A percentile compares a stretch with the other conserved stretches of the same genome.
These are phyloP conservation scores for Troides helena DNA, from an alignment of 2,888 invertebrate genomes.

Conservation along the genomic window DNA sequence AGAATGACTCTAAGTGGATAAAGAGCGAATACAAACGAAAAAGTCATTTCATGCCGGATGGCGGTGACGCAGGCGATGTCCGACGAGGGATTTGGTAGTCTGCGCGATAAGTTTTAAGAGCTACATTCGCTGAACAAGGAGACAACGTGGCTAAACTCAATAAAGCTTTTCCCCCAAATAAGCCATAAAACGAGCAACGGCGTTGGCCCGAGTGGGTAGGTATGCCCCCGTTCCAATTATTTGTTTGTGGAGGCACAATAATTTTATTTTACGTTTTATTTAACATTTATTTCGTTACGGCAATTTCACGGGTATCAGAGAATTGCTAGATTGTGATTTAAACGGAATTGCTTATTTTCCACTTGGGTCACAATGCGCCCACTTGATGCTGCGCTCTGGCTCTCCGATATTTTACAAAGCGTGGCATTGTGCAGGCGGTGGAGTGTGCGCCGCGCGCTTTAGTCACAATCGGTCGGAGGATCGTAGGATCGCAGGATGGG, in stretches of 20 bases:
- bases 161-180: constrained; percentile 80
- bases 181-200: constrained; percentile 78
- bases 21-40: constrained; percentile 79
- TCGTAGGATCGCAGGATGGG: too few relatives aligned
- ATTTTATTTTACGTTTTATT: constrained; percentile 81
- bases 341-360: constrained; percentile 79
- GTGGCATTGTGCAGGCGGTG: constrained; percentile 67
- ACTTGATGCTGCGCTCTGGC: constrained; percentile 59
- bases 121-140: constrained; percentile 52
- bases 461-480: constrained; percentile 42
- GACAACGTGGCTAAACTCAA: constrained; percentile 75
- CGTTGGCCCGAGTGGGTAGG: constrained; percentile 59
- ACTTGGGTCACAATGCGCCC: constrained; percentile 64
- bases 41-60: constrained; percentile 77
- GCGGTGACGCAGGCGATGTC: constrained; percentile 59
- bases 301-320: constrained; percentile 80
- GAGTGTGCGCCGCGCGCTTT: constrained; percentile 44
- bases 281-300: constrained; percentile 81
- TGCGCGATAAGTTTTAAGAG: constrained; percentile 49
- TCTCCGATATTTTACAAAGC: constrained; percentile 72
- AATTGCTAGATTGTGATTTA: constrained; percentile 79
- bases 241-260: constrained; percentile 79
- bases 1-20: constrained; percentile 79
- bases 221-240: constrained; percentile 76
- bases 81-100: constrained; percentile 47